phyloP scores from a whole-genome alignment of 2,888 invertebrate species.

The Polyommatus icarus region DNA sequence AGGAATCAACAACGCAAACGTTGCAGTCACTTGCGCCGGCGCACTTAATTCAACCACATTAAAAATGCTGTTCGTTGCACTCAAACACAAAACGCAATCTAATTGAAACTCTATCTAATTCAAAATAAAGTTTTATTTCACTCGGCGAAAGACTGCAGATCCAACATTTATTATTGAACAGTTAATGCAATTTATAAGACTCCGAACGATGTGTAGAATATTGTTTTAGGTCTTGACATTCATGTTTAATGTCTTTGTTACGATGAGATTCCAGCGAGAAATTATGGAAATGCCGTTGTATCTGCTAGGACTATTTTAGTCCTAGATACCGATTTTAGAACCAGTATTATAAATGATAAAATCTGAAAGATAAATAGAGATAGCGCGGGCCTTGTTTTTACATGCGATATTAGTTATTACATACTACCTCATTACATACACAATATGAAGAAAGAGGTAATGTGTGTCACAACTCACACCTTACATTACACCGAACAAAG shows the following conservation, averaged over 20 bases:
- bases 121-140: constrained; percentile 32
- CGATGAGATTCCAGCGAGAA: constrained; percentile 56
- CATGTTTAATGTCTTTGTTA: constrained; percentile 73
- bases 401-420: not conserved
- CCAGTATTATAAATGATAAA: not conserved
- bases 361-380: not conserved
- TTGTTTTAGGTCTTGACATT: constrained; percentile 66
- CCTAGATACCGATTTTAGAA: constrained; percentile 38
- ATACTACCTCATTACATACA: not conserved
- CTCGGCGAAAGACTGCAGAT: constrained; percentile 36
- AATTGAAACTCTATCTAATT: constrained; percentile 29
- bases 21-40: constrained; percentile 66
- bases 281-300: constrained; percentile 49
- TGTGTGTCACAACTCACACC: not conserved
- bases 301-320: constrained; percentile 38
- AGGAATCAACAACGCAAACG: constrained; percentile 61
- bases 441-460: not conserved
- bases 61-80: constrained; percentile 47
- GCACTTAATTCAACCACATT: constrained; percentile 67
- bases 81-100: constrained; percentile 34
- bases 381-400: not conserved
- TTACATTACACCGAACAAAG: not conserved
- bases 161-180: constrained; percentile 38
- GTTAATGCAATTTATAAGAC: constrained; percentile 59
- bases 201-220: constrained; percentile 66